These are phyloP conservation scores for Prionailurus viverrinus DNA, from an alignment of 2,113 vertebrate genomes.

Conservation along the genomic window DNA sequence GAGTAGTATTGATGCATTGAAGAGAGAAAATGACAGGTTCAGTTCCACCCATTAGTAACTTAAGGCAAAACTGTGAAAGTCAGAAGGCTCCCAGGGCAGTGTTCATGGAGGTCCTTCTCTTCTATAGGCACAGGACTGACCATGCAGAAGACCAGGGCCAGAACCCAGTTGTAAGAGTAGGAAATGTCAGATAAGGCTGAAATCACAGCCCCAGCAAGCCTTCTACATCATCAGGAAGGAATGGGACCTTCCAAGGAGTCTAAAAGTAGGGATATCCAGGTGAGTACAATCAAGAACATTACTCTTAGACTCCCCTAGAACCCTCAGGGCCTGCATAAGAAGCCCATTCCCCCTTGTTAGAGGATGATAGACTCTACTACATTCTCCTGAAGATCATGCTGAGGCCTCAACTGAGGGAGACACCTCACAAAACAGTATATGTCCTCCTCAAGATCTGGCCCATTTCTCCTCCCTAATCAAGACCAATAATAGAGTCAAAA, in stretches of 20 bases:
- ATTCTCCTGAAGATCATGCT: not conserved
- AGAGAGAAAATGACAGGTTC: conserved; percentile 62
- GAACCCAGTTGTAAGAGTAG: not conserved
- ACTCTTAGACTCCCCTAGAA: not conserved
- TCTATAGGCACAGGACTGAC: not conserved
- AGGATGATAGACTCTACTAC: not conserved
- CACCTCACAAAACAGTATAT: not conserved
- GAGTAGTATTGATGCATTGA: conserved; percentile 28
- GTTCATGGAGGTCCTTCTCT: not conserved
- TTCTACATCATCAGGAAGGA: not conserved
- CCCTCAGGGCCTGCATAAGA: not conserved
- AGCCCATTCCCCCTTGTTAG: not conserved
- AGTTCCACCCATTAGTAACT: conserved; percentile 51
- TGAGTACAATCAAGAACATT: not conserved
- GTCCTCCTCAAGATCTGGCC: not conserved
- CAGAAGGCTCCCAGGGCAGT: not conserved
- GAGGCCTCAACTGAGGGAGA: not conserved
- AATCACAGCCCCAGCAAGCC: not conserved
- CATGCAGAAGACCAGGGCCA: not conserved
- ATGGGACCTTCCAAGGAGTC: not conserved
- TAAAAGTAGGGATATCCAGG: not conserved
- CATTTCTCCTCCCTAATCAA: not conserved
- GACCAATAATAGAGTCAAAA: not conserved
- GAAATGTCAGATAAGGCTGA: not conserved
- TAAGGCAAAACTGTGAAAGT: conserved; percentile 34